Conservation (phyloP, 2,113 vertebrate genomes). For the Morone saxatilis region DNA sequence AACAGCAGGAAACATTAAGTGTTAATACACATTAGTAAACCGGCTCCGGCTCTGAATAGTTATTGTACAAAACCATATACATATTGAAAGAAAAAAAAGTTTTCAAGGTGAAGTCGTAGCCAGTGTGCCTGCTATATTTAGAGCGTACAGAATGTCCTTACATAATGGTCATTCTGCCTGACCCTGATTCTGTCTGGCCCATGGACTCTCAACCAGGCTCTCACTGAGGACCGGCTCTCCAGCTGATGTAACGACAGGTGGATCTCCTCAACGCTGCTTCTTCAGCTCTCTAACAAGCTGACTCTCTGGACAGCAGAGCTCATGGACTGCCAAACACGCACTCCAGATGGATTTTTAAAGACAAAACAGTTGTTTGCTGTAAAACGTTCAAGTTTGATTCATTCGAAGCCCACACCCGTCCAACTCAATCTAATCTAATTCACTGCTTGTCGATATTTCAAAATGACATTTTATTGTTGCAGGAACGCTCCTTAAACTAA, state of each 20-base stretch:
- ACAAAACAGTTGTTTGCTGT: neutral
- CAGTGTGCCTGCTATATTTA: slow-evolving; percentile 45
- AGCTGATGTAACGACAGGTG: slow-evolving; percentile 27
- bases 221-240: neutral
- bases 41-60: neutral
- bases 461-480: neutral
- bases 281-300: slow-evolving; percentile 1
- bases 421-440: neutral
- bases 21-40: neutral
- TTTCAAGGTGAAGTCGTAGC: slow-evolving; percentile 19
- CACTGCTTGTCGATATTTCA: neutral
- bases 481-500: neutral
- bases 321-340: neutral
- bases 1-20: too few relatives aligned
- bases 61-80: neutral
- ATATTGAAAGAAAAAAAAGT: neutral
- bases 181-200: slow-evolving; percentile 14
- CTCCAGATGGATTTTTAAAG: neutral
- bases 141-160: slow-evolving; percentile 32
- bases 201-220: neutral
- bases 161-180: slow-evolving; percentile 38
- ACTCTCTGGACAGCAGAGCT: too few relatives aligned
- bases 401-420: neutral
- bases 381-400: neutral
- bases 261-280: slow-evolving; percentile 9